Percentiles rank a stretch among this genome's conserved stretches.
phyloP scores from a whole-genome alignment of 2,797 vertebrate genomes.

The Tragopan temminckii region DNA sequence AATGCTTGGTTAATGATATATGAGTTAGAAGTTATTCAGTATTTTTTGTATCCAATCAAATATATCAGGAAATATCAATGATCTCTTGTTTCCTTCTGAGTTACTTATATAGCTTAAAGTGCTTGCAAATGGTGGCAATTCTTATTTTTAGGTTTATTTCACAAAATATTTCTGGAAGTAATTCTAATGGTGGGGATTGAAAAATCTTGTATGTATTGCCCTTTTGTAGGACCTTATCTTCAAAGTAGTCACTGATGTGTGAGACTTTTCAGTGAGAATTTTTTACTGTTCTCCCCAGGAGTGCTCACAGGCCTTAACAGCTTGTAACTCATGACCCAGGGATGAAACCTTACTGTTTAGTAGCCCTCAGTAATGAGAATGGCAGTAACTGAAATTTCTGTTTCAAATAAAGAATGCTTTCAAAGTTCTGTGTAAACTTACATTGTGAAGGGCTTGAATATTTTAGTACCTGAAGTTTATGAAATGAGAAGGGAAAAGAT shows the following conservation, averaged over 20 bases:
- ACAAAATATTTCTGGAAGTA: neutral
- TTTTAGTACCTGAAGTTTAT: neutral
- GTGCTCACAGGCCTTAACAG: neutral
- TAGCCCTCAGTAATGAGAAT: neutral
- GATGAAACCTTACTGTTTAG: neutral
- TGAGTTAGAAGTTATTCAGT: neutral
- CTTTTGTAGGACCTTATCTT: neutral
- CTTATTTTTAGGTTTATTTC: neutral
- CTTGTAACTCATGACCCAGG: accelerated
- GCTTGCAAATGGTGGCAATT: neutral
- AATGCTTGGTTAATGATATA: neutral
- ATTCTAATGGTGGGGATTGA: neutral
- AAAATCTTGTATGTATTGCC: neutral
- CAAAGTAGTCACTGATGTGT: neutral
- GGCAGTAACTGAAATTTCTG: neutral
- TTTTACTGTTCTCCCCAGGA: neutral
- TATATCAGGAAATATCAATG: neutral
- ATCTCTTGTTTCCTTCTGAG: neutral
- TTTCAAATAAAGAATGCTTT: neutral
- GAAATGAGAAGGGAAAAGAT: neutral
- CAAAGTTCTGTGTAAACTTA: accelerated
- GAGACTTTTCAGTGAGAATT: neutral
- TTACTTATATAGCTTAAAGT: neutral
- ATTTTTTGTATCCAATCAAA: neutral
- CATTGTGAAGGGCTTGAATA: neutral